These are phyloP conservation scores for Ivindomyrus marchei DNA, from an alignment of 2,113 vertebrate species.

Conservation along the genomic window DNA sequence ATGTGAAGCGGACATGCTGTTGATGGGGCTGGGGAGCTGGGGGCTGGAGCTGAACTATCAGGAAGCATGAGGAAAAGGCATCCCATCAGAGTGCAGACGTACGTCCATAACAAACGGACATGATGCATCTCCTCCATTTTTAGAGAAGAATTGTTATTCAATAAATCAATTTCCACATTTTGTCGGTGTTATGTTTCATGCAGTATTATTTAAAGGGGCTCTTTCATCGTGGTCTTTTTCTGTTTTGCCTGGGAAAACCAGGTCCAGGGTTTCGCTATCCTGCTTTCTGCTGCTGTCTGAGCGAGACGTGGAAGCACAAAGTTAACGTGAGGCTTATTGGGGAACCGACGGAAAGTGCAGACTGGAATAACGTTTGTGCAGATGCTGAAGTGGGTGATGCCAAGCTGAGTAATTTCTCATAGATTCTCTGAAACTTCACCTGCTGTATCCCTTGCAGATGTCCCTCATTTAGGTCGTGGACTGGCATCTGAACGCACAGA, in stretches of 20 bases:
- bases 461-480: background rate
- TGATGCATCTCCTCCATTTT: background rate
- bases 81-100: background rate
- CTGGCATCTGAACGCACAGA: background rate
- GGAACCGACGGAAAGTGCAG: background rate
- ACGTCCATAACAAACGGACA: background rate
- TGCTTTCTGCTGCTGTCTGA: background rate
- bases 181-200: background rate
- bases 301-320: background rate
- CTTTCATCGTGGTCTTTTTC: background rate
- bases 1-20: background rate
- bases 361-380: background rate
- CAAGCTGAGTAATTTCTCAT: background rate
- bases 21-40: background rate
- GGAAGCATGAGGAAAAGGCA: background rate
- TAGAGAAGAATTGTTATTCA: background rate
- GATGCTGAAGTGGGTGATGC: background rate
- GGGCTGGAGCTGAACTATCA: background rate
- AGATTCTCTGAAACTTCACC: background rate
- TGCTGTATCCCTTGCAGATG: background rate
- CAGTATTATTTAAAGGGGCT: background rate
- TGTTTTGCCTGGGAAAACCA: background rate
- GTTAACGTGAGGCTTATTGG: background rate
- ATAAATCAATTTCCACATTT: background rate
- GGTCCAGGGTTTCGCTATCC: background rate